These are phyloP conservation scores for Todiramphus chloris DNA, from an alignment of 2,113 vertebrate species.

Conservation along the genomic window DNA sequence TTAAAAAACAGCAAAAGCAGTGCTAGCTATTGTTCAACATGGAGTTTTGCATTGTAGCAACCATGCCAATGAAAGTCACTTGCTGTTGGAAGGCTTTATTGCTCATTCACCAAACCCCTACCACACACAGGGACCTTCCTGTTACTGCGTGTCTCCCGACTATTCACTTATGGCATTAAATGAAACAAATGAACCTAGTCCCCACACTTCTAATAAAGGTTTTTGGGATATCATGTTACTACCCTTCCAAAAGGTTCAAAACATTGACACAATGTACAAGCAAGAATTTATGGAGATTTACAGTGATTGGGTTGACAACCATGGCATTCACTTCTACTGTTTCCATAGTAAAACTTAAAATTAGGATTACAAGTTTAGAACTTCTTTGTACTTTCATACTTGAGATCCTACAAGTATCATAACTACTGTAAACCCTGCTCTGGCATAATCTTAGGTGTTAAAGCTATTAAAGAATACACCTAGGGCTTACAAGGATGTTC, in stretches of 20 bases:
- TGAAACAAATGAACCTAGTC: background rate
- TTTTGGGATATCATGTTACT: background rate
- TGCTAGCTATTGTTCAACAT: background rate
- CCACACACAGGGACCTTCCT: background rate
- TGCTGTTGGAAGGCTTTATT: background rate
- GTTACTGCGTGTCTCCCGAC: fast-evolving
- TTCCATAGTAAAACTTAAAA: background rate
- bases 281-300: background rate
- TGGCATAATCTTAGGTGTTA: background rate
- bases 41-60: background rate
- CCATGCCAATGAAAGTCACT: background rate
- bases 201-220: background rate
- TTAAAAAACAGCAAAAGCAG: background rate
- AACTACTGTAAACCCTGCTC: background rate
- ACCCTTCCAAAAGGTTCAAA: background rate
- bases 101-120: background rate
- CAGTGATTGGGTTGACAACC: fast-evolving
- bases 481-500: background rate
- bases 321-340: background rate
- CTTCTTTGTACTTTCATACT: background rate
- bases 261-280: background rate
- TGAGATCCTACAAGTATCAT: background rate
- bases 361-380: background rate
- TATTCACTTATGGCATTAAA: background rate
- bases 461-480: background rate